These are phyloP conservation scores for Agelaius phoeniceus DNA, from an alignment of 2,113 vertebrate species.

Conservation along the genomic window DNA sequence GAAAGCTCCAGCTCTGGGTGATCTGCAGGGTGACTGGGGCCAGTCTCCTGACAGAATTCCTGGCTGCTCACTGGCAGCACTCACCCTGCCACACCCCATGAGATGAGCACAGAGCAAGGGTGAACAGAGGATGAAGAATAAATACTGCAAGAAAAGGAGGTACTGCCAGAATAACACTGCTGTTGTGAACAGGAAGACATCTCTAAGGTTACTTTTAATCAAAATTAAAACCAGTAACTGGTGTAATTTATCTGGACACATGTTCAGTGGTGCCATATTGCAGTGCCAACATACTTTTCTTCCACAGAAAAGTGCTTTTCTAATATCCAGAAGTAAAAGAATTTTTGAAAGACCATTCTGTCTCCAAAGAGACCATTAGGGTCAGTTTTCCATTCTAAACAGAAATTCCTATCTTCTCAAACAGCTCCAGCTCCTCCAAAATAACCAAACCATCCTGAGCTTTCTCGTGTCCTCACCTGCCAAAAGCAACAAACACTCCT, in stretches of 20 bases:
- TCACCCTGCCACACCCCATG: neutral
- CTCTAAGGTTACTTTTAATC: neutral
- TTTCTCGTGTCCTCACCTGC: neutral
- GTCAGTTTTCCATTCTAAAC: constrained; percentile 34
- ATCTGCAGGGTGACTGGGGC: neutral
- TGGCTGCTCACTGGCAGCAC: neutral
- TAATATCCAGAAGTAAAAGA: neutral
- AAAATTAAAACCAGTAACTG: neutral
- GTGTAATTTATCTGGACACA: neutral
- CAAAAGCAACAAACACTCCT: constrained; percentile 35
- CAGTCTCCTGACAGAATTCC: neutral
- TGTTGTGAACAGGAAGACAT: neutral
- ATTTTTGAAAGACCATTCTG: constrained; percentile 23
- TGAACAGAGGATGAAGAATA: neutral
- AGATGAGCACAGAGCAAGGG: too few species aligned
- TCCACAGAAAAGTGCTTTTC: neutral
- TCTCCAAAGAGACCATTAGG: constrained; percentile 33
- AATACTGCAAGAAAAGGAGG: neutral
- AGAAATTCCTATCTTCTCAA: constrained; percentile 26
- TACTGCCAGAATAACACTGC: neutral
- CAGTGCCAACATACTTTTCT: neutral
- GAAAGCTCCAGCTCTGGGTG: neutral
- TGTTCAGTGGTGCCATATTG: neutral
- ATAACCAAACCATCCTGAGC: constrained; percentile 35
- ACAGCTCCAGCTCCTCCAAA: constrained; percentile 41